Conservation (phyloP, 2,113 vertebrate genomes). For the Pluvialis apricaria region DNA sequence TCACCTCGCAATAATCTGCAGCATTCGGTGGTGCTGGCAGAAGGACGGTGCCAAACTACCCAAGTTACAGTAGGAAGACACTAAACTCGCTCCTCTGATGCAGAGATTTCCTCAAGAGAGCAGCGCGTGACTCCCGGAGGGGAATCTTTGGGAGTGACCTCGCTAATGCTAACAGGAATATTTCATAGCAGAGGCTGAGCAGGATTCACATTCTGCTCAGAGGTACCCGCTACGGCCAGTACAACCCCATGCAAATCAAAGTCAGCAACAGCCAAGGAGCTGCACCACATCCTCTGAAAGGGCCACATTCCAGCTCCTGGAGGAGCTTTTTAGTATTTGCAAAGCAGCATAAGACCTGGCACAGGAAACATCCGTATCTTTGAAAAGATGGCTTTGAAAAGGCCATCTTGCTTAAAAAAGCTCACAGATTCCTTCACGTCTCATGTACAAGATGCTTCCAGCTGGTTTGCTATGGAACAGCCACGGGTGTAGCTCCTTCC, state of each 20-base stretch:
- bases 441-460: neutral
- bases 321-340: neutral
- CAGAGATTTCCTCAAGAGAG: neutral
- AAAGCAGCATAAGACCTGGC: neutral
- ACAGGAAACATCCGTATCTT: accelerated
- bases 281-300: neutral
- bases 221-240: neutral
- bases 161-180: neutral
- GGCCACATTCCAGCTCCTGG: neutral
- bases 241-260: neutral
- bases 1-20: accelerated
- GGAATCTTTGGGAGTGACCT: neutral
- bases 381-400: neutral
- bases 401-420: neutral
- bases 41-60: neutral
- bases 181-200: neutral
- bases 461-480: neutral
- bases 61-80: accelerated
- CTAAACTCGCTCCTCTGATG: neutral
- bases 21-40: neutral
- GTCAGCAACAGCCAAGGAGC: neutral
- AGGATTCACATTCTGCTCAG: neutral
- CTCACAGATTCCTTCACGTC: neutral
- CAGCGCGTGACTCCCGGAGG: neutral
- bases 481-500: neutral